Evolutionary conservation across 2,888 invertebrate genomes (phyloP).

Genomic region (Hedya salicella): DNA sequence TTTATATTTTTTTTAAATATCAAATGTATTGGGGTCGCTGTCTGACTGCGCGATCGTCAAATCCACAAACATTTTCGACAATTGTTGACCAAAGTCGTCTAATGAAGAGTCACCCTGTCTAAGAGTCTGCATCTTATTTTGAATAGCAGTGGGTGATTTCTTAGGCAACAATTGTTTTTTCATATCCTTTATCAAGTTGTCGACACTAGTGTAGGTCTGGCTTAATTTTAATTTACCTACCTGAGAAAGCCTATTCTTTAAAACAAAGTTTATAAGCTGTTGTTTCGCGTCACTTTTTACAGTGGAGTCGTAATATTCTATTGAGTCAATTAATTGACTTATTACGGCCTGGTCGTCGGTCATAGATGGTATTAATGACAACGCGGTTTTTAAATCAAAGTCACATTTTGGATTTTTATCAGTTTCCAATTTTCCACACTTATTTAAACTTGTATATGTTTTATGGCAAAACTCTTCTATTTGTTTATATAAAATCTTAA

Average conservation of each 20-base stretch:
- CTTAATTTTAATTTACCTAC: constrained; percentile 19
- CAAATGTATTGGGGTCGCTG: neutral
- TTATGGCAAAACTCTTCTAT: neutral
- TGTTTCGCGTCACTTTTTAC: neutral
- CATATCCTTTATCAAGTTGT: neutral
- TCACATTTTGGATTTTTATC: constrained; percentile 1
- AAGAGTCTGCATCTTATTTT: constrained; percentile 10
- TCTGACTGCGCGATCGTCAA: neutral
- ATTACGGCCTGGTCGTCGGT: constrained; percentile 12
- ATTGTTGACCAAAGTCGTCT: neutral
- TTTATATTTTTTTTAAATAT: constrained; percentile 3
- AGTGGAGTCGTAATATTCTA: constrained; percentile 17
- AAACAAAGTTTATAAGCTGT: constrained; percentile 6
- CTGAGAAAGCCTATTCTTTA: constrained; percentile 9
- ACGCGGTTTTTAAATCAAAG: constrained; percentile 16
- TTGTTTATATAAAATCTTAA: constrained; percentile 8
- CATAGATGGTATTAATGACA: constrained; percentile 18
- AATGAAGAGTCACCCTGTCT: neutral
- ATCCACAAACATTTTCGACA: constrained; percentile 8
- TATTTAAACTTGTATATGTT: constrained; percentile 19
- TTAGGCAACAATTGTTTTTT: constrained; percentile 20
- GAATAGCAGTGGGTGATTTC: constrained; percentile 17
- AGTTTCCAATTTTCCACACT: neutral
- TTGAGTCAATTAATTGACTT: constrained; percentile 9
- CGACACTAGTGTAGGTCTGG: neutral